A percentile compares a stretch with the other conserved stretches of the same genome.
These are phyloP conservation scores for Fratercula arctica DNA, from an alignment of 2,797 vertebrate species.

Conservation along the genomic window DNA sequence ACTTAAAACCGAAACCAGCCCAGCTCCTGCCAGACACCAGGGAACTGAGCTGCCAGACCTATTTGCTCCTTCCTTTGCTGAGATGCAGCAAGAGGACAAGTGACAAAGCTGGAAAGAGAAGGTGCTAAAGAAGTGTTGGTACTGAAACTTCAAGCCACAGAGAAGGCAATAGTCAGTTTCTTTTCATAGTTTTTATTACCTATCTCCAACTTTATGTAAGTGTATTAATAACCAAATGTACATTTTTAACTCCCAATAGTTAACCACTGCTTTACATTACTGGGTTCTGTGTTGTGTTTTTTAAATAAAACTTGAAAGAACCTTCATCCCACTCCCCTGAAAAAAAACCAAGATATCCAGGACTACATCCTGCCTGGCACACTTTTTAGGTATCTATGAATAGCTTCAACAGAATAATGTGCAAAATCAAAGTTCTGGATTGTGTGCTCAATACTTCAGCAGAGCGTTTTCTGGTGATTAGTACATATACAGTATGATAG, in stretches of 20 bases:
- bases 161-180: neutral
- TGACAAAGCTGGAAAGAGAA: neutral
- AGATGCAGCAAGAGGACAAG: neutral
- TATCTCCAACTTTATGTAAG: neutral
- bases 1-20: neutral
- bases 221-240: neutral
- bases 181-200: neutral
- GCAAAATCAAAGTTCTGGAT: neutral
- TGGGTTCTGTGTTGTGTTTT: neutral
- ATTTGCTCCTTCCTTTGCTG: neutral
- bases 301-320: neutral
- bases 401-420: neutral
- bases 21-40: neutral
- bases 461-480: neutral
- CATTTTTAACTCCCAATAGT: neutral
- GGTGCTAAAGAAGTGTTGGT: neutral
- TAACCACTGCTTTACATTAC: neutral
- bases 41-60: neutral
- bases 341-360: neutral
- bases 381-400: neutral
- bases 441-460: neutral
- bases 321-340: neutral
- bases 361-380: neutral
- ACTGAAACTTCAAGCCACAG: neutral
- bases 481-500: neutral